These are phyloP conservation scores for Oostethus manadensis DNA, from an alignment of 2,113 vertebrate species.

Conservation along the genomic window DNA sequence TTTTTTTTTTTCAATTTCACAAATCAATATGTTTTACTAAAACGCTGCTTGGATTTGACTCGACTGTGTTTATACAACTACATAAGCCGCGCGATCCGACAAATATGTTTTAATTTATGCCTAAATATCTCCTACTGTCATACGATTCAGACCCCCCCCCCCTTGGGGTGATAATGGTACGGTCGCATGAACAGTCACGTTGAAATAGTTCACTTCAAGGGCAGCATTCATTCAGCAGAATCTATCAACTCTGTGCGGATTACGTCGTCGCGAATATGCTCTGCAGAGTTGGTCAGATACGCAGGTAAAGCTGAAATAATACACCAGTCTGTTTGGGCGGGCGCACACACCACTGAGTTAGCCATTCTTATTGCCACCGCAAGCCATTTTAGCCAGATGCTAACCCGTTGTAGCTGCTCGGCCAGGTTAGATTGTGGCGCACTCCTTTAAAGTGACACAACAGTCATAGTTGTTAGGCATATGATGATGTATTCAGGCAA, in stretches of 20 bases:
- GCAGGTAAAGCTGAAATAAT: slow-evolving; percentile 58
- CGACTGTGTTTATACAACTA: neutral
- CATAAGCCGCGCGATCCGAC: neutral
- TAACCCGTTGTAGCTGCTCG: slow-evolving; percentile 32
- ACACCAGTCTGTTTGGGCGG: neutral
- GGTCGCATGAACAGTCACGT: slow-evolving; percentile 35
- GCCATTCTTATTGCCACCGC: neutral
- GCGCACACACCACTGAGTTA: neutral
- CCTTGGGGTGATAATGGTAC: slow-evolving; percentile 50
- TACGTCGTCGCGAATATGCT: slow-evolving; percentile 54
- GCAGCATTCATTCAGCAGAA: slow-evolving; percentile 33
- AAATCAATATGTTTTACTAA: rapidly evolving
- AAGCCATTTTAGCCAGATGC: slow-evolving; percentile 36
- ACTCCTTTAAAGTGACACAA: neutral
- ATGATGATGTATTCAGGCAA: neutral
- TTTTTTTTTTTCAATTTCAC: neutral
- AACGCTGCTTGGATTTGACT: rapidly evolving
- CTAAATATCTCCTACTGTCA: too few relatives aligned
- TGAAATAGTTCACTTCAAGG: slow-evolving; percentile 69
- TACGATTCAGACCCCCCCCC: slow-evolving; percentile 12
- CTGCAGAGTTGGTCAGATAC: slow-evolving; percentile 60
- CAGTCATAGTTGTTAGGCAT: neutral
- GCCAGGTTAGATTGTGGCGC: slow-evolving; percentile 24
- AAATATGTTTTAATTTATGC: neutral
- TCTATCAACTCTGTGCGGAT: rapidly evolving